Percentiles rank a stretch among this genome's conserved stretches.
phyloP scores from a whole-genome alignment of 2,888 invertebrate genomes.

The Acrocera orbiculus region DNA sequence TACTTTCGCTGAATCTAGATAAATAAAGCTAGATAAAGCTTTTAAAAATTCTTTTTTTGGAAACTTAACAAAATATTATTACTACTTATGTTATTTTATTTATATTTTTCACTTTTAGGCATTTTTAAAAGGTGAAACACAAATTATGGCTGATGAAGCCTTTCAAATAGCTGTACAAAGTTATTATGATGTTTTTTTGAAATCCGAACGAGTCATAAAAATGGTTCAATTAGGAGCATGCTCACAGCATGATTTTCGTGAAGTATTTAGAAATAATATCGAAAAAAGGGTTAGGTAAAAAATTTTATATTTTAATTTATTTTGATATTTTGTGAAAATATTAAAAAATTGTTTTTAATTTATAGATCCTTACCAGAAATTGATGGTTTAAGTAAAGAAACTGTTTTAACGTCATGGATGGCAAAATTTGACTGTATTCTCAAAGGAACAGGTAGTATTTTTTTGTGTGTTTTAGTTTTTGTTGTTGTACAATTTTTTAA shows the following conservation, averaged over 20 bases:
- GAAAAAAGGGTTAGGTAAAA: slow-evolving; percentile 85
- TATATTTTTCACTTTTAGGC: slow-evolving; percentile 36
- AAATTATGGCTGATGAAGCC: slow-evolving; percentile 93
- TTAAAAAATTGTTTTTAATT: not conserved
- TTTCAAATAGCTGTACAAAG: slow-evolving; percentile 98
- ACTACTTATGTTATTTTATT: not conserved
- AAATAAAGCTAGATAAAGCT: too few relatives aligned
- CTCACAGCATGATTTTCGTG: slow-evolving; percentile 95
- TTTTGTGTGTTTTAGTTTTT: not conserved
- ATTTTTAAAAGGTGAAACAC: slow-evolving; percentile 96
- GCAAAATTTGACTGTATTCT: slow-evolving; percentile 98
- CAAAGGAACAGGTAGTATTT: slow-evolving; percentile 48
- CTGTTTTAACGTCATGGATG: slow-evolving; percentile 97
- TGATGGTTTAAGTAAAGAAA: slow-evolving; percentile 97
- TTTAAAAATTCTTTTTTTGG: too few relatives aligned
- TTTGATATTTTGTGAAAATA: not conserved
- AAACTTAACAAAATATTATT: not conserved
- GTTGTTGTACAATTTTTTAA: not conserved
- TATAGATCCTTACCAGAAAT: slow-evolving; percentile 91
- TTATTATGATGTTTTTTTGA: slow-evolving; percentile 88
- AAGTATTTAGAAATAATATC: slow-evolving; percentile 95
- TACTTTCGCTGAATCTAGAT: too few relatives aligned
- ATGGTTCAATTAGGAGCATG: slow-evolving; percentile 98
- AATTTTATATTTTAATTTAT: slow-evolving; percentile 2
- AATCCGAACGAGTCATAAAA: slow-evolving; percentile 86